These are phyloP conservation scores for Halichoeres trimaculatus DNA, from an alignment of 2,113 vertebrate species.

Conservation along the genomic window DNA sequence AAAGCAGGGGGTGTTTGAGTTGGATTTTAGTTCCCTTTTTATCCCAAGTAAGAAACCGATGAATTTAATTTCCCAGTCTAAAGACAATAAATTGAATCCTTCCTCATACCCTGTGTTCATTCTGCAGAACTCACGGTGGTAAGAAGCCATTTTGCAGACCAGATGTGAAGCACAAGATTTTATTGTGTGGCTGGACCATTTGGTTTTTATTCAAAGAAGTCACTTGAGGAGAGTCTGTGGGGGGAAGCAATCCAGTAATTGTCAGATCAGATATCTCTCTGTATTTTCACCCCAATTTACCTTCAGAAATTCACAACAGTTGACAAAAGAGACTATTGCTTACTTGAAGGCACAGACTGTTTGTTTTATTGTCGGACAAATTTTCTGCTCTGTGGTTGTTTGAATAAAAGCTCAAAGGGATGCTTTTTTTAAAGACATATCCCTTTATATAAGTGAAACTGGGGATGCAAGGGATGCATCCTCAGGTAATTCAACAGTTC, in stretches of 20 bases:
- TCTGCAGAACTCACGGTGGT: neutral
- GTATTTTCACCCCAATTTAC: conserved; percentile 12
- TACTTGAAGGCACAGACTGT: neutral
- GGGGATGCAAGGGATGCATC: neutral
- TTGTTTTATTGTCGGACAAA: conserved; percentile 2
- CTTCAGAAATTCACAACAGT: conserved; percentile 13
- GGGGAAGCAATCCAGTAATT: conserved; percentile 34
- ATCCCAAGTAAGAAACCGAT: neutral
- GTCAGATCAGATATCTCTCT: conserved; percentile 32
- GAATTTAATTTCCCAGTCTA: neutral
- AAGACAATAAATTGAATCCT: neutral
- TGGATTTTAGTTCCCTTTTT: neutral
- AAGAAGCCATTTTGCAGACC: conserved; percentile 5
- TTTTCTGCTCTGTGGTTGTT: neutral
- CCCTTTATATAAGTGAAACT: neutral
- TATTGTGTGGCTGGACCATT: conserved; percentile 15
- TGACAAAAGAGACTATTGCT: conserved; percentile 11
- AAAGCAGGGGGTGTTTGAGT: neutral
- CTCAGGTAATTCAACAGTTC: too few relatives aligned
- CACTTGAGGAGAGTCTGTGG: conserved; percentile 22
- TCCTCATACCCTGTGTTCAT: conserved; percentile 10
- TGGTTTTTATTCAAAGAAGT: conserved; percentile 39
- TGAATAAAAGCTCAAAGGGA: conserved; percentile 2
- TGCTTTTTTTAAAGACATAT: conserved; percentile 4
- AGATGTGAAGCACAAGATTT: conserved; percentile 47